Base-by-base conservation (phyloP, 2,888 invertebrate species). In the Cosmia pyralina region DNA sequence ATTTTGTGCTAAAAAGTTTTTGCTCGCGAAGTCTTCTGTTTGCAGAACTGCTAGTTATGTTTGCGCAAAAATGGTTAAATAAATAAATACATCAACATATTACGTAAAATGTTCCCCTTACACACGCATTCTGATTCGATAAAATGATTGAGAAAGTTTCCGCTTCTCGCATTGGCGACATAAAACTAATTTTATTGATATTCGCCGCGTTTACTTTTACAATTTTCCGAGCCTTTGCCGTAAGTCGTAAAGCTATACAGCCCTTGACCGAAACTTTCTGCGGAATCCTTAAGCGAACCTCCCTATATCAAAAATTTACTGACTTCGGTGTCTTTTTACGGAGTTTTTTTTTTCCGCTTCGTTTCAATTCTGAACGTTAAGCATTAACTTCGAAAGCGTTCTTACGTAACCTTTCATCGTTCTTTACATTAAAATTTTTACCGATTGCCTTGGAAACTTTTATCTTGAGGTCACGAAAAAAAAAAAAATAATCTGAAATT, bases 121-220 rank as follows among this genome's bases (percentile, higher is more conserved):
- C 58, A 77, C 71, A 77, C 82, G 78, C 77, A 85, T 83, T 81
- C 69, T 82, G 78, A 87, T 85, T 86, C 80, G 74, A 88, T 87
- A 87, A 86, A 88, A 86, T 83, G 71, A 88, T 87, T 88, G 83
- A 81, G 81, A 88, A 87, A 85, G 82, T 87, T 88, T 85, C 84
- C 85, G 83, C 75, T 77, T 60, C 77, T 84, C 87, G 82, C 83
- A 84, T 87, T 81, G 87, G 74, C 72, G 82, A 84, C 83, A 87
- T 89, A 88, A 88, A 90, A 90, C 90, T 89, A 89, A 90, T 90
- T 89, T 90, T 88, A 89, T 89, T 87, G 89, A 89, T 88, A 89
- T 89, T 88, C 86, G 76, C 77, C 78, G 80, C 87, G 81, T 88
- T 89, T 85, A 85, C 86, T 90, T 86, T 88, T 87, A 88, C 85